Percentiles rank a stretch among this genome's conserved stretches.
Evolutionary conservation across 2,888 invertebrate species (phyloP).

Genomic region (Agapostemon virescens): DNA sequence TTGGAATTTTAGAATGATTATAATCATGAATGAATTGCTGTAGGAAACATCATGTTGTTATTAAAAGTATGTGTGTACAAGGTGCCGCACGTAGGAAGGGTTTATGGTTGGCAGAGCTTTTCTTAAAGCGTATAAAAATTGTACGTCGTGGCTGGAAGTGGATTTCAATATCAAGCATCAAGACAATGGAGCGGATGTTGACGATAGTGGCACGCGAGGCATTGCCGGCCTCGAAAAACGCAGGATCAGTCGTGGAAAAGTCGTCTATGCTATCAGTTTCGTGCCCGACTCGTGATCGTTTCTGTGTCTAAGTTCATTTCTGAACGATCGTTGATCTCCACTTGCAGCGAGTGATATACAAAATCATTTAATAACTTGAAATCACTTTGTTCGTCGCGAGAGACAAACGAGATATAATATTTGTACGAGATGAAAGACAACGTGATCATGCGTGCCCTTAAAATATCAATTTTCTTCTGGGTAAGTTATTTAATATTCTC

Average conservation of each 20-base stretch:
- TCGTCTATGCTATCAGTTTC: slow-evolving; percentile 11
- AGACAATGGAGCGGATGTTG: slow-evolving; percentile 39
- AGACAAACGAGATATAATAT: background rate
- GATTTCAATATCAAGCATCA: slow-evolving; percentile 28
- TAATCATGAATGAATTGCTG: too few species aligned
- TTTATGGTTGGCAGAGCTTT: background rate
- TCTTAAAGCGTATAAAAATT: background rate
- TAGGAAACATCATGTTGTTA: too few species aligned
- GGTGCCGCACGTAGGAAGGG: too few species aligned
- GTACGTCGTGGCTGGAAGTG: slow-evolving; percentile 12
- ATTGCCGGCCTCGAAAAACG: slow-evolving; percentile 15
- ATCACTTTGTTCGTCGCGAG: background rate
- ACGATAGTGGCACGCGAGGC: slow-evolving; percentile 26
- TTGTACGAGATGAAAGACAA: background rate
- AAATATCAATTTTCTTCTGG: background rate
- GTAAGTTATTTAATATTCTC: slow-evolving; percentile 12
- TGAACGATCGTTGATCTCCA: background rate
- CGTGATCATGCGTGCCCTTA: background rate
- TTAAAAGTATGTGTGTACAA: too few species aligned
- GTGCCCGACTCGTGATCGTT: background rate
- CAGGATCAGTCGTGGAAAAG: slow-evolving; percentile 25
- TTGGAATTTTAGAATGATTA: too few species aligned
- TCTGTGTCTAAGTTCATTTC: background rate
- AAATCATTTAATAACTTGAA: background rate
- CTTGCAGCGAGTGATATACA: background rate